A percentile compares a stretch with the other conserved stretches of the same genome.
Conservation (phyloP, 2,113 vertebrate genomes). For the Oryzias javanicus region DNA sequence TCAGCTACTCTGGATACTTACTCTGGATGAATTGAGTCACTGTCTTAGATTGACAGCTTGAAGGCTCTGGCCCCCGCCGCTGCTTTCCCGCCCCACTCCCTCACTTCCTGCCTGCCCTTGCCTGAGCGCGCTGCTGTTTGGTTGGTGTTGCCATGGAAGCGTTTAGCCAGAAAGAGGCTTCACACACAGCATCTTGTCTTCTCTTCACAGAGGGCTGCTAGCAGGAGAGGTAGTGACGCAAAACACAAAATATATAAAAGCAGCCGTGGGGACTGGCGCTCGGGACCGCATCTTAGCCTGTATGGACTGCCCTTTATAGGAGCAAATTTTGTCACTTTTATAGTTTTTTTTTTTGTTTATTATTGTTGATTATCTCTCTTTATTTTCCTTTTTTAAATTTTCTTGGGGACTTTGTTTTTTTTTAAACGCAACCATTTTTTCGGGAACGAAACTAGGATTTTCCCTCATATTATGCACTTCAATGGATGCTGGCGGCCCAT, state of each 20-base stretch:
- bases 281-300: conserved; percentile 65
- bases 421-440: conserved; percentile 64
- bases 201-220: conserved; percentile 87
- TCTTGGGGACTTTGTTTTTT: conserved; percentile 9
- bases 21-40: conserved; percentile 36
- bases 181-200: conserved; percentile 91
- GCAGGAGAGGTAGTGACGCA: conserved; percentile 74
- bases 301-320: conserved; percentile 25
- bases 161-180: conserved; percentile 79
- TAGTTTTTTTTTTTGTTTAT: conserved; percentile 12
- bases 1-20: no score
- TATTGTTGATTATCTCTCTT: background rate
- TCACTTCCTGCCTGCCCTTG: conserved; percentile 47
- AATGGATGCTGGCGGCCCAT: conserved; percentile 84
- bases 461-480: conserved; percentile 84
- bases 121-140: conserved; percentile 69
- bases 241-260: conserved; percentile 50
- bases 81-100: conserved; percentile 30
- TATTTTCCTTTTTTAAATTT: conserved; percentile 2
- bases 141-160: conserved; percentile 76
- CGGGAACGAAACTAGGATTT: conserved; percentile 62
- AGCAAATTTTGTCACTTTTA: background rate
- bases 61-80: conserved; percentile 21
- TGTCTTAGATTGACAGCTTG: conserved; percentile 40
- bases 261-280: conserved; percentile 59